Conservation (phyloP, 2,888 invertebrate species). For the Microlaimidae sp. region DNA sequence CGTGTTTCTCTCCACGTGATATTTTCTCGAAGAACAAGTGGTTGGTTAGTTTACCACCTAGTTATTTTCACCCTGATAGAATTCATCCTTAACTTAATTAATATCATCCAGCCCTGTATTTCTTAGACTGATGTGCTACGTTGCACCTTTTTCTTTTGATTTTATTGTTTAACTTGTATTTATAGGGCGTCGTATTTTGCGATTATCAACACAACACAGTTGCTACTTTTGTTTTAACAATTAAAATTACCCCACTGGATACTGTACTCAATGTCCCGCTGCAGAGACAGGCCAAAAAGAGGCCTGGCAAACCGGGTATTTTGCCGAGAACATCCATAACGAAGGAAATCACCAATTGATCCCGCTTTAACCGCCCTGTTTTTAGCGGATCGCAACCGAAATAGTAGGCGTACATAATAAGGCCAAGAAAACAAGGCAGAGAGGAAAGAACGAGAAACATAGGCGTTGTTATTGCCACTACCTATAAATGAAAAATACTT, state of each 20-base stretch:
- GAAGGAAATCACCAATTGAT: conserved; percentile 9
- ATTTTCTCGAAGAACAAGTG: no score
- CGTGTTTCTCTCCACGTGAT: no score
- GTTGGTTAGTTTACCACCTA: no score
- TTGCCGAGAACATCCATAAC: conserved; percentile 2
- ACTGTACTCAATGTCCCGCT: conserved; percentile 10
- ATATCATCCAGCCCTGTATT: no score
- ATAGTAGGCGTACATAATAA: conserved; percentile 14
- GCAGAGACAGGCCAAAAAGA: conserved; percentile 12
- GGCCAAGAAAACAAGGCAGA: conserved; percentile 11
- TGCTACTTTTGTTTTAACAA: no score
- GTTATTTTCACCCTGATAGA: no score
- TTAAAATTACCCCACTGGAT: neutral
- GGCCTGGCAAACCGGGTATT: conserved; percentile 7
- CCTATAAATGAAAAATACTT: no score
- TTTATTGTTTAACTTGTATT: no score
- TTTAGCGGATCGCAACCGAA: conserved; percentile 11
- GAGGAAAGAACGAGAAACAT: conserved; percentile 3
- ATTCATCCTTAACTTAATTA: neutral
- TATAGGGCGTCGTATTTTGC: no score
- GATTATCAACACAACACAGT: no score
- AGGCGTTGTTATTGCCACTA: neutral
- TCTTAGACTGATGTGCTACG: no score
- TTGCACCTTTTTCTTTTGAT: no score
- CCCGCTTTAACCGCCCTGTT: neutral